Evolutionary conservation across 2,888 invertebrate species (phyloP).

Genomic region (Hartigia nigra): DNA sequence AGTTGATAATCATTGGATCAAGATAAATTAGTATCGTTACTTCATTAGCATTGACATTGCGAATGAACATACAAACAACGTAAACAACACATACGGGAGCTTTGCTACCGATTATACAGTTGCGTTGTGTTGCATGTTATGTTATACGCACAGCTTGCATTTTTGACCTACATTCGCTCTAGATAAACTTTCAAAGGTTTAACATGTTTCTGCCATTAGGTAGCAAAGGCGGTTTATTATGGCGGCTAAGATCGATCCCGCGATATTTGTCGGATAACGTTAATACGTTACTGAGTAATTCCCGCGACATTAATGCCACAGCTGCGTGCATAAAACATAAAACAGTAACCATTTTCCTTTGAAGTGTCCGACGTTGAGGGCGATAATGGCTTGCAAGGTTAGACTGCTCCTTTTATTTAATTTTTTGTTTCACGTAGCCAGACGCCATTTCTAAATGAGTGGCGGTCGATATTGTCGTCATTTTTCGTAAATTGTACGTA

Average conservation of each 20-base stretch:
- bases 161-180: background rate
- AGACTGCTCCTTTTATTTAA: background rate
- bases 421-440: background rate
- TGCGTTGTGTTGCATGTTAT: background rate
- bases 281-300: background rate
- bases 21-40: constrained; percentile 6
- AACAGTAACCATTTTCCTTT: background rate
- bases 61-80: background rate
- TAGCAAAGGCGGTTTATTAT: constrained; percentile 14
- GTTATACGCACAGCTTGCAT: background rate
- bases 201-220: constrained; percentile 29
- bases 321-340: background rate
- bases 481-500: background rate
- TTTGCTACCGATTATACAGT: background rate
- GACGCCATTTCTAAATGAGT: background rate
- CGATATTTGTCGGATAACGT: background rate
- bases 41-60: constrained; percentile 14
- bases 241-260: background rate
- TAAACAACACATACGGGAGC: background rate
- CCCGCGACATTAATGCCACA: background rate
- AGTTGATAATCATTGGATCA: background rate
- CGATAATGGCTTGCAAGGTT: background rate
- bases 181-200: constrained; percentile 17
- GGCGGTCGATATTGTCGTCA: background rate
- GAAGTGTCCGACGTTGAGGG: background rate